These are phyloP conservation scores for Mirza zaza DNA, from an alignment of 2,113 vertebrate species.

Conservation along the genomic window DNA sequence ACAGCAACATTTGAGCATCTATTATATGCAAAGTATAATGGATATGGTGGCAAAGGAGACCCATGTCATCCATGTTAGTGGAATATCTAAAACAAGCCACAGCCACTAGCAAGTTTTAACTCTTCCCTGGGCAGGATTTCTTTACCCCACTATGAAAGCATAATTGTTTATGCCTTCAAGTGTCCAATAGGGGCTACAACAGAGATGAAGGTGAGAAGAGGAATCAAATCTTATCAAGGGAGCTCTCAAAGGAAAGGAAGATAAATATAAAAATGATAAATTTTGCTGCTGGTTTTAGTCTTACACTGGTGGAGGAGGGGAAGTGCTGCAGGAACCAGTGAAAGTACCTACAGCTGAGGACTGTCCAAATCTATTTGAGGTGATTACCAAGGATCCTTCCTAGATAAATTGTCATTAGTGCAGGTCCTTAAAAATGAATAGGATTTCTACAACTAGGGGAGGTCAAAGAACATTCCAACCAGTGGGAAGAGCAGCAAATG, in stretches of 20 bases:
- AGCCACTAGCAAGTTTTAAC: background rate
- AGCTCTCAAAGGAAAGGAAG: background rate
- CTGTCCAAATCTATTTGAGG: background rate
- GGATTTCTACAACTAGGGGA: background rate
- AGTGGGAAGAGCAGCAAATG: background rate
- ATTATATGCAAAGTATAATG: background rate
- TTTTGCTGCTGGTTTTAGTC: background rate
- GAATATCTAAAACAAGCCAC: background rate
- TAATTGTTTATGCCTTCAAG: background rate
- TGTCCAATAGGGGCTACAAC: background rate
- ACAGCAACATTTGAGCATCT: background rate
- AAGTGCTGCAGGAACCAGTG: background rate
- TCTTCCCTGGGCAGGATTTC: background rate
- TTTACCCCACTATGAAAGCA: background rate
- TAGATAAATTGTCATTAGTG: background rate
- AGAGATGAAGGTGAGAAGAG: background rate
- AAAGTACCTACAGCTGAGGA: background rate
- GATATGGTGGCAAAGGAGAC: background rate
- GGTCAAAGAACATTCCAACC: background rate
- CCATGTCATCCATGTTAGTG: too few relatives aligned
- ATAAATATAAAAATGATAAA: background rate
- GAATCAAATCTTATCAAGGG: background rate
- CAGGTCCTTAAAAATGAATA: background rate
- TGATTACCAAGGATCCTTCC: background rate
- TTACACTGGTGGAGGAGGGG: background rate